Conservation (phyloP, 2,113 vertebrate species). For the Microtus ochrogaster region DNA sequence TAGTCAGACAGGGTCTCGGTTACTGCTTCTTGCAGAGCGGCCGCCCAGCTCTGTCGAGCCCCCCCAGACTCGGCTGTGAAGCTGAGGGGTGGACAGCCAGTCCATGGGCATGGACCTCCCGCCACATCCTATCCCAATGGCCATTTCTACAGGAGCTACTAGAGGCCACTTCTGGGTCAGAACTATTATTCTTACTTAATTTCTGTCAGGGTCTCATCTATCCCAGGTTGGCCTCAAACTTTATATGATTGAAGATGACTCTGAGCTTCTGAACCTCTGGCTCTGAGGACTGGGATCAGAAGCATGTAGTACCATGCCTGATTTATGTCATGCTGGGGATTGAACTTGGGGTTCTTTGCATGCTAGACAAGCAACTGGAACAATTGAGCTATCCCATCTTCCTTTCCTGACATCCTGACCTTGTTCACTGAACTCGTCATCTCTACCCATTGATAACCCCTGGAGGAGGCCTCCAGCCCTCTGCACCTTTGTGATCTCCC, state of each 20-base stretch:
- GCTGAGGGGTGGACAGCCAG: constrained; percentile 84
- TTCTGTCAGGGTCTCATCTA: neutral
- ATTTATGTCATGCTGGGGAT: neutral
- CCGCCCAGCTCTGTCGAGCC: constrained; percentile 96
- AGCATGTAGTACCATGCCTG: neutral
- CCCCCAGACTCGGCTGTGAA: constrained; percentile 94
- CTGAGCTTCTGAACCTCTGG: neutral
- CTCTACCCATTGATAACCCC: neutral
- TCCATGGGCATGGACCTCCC: constrained; percentile 59
- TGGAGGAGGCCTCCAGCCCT: neutral
- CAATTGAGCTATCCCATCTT: neutral
- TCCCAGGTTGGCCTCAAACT: neutral
- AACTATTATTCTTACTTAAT: neutral
- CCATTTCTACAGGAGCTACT: neutral
- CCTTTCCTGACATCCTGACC: neutral
- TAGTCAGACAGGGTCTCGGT: constrained; percentile 97
- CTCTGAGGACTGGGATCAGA: neutral
- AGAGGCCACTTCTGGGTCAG: neutral
- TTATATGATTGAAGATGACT: neutral
- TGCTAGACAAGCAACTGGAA: neutral
- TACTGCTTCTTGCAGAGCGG: constrained; percentile 95
- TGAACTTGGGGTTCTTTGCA: neutral
- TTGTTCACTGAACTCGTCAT: neutral
- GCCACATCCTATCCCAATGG: constrained; percentile 34
- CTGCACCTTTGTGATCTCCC: neutral